These are phyloP conservation scores for Harlomillsia oculata DNA, from an alignment of 1,140 invertebrate genomes.

Conservation along the genomic window DNA sequence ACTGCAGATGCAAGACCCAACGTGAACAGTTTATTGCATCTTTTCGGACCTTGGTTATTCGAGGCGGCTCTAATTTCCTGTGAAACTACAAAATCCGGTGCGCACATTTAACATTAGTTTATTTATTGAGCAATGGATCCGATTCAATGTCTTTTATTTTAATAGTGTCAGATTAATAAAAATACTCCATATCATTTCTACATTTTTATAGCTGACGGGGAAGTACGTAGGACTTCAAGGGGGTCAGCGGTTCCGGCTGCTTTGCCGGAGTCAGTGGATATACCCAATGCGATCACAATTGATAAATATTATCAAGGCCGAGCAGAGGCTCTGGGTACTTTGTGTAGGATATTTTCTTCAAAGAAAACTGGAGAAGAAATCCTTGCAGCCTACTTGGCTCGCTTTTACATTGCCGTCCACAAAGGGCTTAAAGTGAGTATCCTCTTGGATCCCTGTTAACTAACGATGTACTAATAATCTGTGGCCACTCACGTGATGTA, in stretches of 20 bases:
- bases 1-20: constrained; percentile 65
- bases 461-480: neutral
- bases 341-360: constrained; percentile 91
- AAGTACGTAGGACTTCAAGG: constrained; percentile 26
- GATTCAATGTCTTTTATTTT: too few relatives aligned
- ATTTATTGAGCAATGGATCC: too few relatives aligned
- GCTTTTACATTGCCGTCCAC: constrained; percentile 86
- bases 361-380: constrained; percentile 95
- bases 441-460: neutral
- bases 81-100: constrained; percentile 39
- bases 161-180: too few relatives aligned
- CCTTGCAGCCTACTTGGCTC: constrained; percentile 81
- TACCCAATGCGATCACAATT: constrained; percentile 44
- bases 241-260: constrained; percentile 33
- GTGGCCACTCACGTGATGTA: too few relatives aligned
- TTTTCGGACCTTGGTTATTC: constrained; percentile 95
- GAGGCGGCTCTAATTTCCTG: constrained; percentile 84
- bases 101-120: too few relatives aligned
- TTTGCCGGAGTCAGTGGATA: constrained; percentile 32
- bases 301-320: constrained; percentile 61
- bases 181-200: neutral
- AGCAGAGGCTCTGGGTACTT: constrained; percentile 86
- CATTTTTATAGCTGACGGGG: constrained; percentile 7
- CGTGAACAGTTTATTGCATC: constrained; percentile 85
- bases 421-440: constrained; percentile 61